Evolutionary conservation across 64 coral and sea anemone species (phyloP), one percentile per base, ranked within the genome.

Genomic region (Montipora foliosa): DNA sequence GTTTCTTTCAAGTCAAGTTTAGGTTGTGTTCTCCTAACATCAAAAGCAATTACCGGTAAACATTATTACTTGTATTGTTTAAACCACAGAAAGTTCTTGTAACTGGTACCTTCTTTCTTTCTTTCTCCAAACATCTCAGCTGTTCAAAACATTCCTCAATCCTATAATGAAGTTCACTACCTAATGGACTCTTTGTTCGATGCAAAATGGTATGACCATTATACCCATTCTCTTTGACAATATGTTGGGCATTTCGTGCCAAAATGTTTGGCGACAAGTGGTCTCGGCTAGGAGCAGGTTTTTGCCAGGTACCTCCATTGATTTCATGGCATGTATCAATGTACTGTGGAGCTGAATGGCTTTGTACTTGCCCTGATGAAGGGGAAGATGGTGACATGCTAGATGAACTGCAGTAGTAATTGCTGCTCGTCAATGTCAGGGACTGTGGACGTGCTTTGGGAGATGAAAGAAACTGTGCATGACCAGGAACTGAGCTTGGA

Each of bases 111-210:
- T 95, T 99, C 24, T 90, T 96, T 20, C 98, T 79, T 67, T 99
- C 98, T 58, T 95, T 96, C 72, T 99, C 98, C 47, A 99, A 76
- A 80, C 87, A 82, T 60, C 98, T 86, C 1, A 99, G 87, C 67
- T 96, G 98, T 82, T 99, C 98, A 87, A 94, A 99, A 72, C 98
- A 99, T 79, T 99, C 92, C 87, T 99, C 98, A 69, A 99, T 78
- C 81, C 89, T 88, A 8, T 86, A 75, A 49, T 99, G 92, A 44
- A 99, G 70, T 76, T 99, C 98, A 88, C 89, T 96, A 21, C 89
- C 94, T 17, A 96, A 83, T 60, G 92, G 92, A 75, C 89, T 96
- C 12, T 92, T 93, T 7, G 73, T 93, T 75, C 95, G 58, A 45
- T 78, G 72, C 44, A 74, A 84, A 91, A 79, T 68, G 10, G 44